These are phyloP conservation scores for Sturnira hondurensis DNA, from an alignment of 2,113 vertebrate genomes.

Conservation along the genomic window DNA sequence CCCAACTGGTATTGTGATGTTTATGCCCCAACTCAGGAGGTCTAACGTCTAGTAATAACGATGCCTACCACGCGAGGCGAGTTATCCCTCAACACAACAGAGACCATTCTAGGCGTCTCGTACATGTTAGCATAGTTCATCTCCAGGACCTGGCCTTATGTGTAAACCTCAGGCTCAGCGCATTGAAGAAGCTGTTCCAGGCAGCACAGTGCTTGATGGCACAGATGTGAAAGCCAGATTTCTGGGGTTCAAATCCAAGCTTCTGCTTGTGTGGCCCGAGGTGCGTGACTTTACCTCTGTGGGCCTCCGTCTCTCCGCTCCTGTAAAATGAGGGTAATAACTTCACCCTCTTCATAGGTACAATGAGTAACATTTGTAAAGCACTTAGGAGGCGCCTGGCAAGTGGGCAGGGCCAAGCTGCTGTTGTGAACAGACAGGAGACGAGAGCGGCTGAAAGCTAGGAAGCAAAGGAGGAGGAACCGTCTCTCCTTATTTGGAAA, in stretches of 20 bases:
- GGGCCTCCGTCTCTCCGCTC: not conserved
- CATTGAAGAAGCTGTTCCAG: not conserved
- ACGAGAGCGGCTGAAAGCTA: not conserved
- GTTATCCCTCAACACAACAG: not conserved
- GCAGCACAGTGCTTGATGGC: not conserved
- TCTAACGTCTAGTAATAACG: not conserved
- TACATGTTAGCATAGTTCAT: not conserved
- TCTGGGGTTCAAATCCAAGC: not conserved
- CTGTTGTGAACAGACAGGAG: not conserved
- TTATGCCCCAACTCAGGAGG: not conserved
- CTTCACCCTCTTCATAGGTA: not conserved
- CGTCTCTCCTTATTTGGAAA: not conserved
- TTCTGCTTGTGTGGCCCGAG: not conserved
- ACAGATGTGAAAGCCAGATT: not conserved
- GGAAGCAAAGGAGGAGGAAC: not conserved
- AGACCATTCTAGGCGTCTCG: not conserved
- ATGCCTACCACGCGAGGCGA: not conserved
- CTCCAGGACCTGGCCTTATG: not conserved
- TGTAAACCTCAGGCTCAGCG: not conserved
- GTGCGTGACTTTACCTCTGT: not conserved
- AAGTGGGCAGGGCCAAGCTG: not conserved
- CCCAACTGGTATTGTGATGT: not conserved
- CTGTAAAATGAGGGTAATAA: not conserved
- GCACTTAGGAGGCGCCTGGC: not conserved
- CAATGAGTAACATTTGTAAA: not conserved